Evolutionary conservation across 1,140 invertebrate species (phyloP), one percentile per base, ranked within the genome.

Genomic region (Lepidurus arcticus): DNA sequence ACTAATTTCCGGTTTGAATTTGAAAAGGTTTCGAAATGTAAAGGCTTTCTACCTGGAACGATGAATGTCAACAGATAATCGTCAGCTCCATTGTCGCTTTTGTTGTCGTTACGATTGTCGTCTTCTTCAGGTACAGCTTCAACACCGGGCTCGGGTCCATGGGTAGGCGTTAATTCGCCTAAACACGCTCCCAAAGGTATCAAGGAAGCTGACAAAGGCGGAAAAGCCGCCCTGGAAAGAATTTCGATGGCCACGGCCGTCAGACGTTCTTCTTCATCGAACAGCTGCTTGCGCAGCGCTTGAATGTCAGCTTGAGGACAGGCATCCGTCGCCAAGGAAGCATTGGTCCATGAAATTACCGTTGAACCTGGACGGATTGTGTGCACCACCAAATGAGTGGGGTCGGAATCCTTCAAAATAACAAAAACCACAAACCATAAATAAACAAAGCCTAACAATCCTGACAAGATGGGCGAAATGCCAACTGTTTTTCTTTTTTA

Each of bases 61-160:
- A 98, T 91, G 80, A 94, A 95, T 0, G 94, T 97, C n/a, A 95
- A 89, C 76, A 95, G 87, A 83, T 96, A 94, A 81, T 95, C 93
- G 73, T 93, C 91, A n/a, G 86, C 85, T 42, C 44, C 10, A 81
- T 81, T 84, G 84, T 1, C 83, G 85, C n/a, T 87, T 87, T 74
- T 10, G 79, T 79, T 78, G 73, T 89, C 88, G 44, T 90, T 87
- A 42, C 80, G 45, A 76, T 76, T 2, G 75, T 82, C 13, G 77
- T 80, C 42, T 77, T 21, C 77, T 65, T 34, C 77, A 13, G 47
- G 79, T n/a, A 42, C 78, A 16, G 34, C 76, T 24, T 34, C 74
- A 9, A 47, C 16, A 4, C n/a, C 80, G 73, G 82, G 77, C 6
- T 87, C 86, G 3, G 85, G 85, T 6, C 83, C 83, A 77, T 87